These are phyloP conservation scores for Epinotia brunnichana DNA, from an alignment of 2,888 invertebrate genomes.

Conservation along the genomic window DNA sequence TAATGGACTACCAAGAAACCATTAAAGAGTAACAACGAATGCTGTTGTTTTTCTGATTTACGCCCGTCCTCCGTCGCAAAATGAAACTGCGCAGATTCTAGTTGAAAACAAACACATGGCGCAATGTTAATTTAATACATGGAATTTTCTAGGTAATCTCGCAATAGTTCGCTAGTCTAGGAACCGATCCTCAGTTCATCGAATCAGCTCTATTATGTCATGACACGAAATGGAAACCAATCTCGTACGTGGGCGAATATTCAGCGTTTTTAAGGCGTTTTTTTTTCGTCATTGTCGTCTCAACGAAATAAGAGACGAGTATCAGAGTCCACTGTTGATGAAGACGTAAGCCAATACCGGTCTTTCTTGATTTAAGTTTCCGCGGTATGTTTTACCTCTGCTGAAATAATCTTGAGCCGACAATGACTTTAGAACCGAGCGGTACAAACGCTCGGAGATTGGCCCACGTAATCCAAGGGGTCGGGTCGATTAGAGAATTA, in stretches of 20 bases:
- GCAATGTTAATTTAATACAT: slow-evolving; percentile 5
- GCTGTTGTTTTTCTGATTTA: slow-evolving; percentile 3
- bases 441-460: too few relatives aligned
- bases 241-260: too few relatives aligned
- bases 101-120: slow-evolving; percentile 23
- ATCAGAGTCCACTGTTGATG: too few relatives aligned
- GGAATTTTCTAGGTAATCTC: slow-evolving; percentile 6
- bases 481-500: neutral
- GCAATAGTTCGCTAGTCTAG: neutral
- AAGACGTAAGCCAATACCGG: too few relatives aligned
- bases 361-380: too few relatives aligned
- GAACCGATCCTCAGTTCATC: neutral
- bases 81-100: slow-evolving; percentile 29
- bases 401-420: too few relatives aligned
- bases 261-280: too few relatives aligned
- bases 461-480: slow-evolving; percentile 2
- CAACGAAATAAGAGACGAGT: too few relatives aligned
- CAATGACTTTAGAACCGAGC: too few relatives aligned
- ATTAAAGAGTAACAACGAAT: slow-evolving; percentile 9
- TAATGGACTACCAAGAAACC: slow-evolving; percentile 24
- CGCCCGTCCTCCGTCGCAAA: neutral
- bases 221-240: neutral
- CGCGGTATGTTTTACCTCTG: too few relatives aligned
- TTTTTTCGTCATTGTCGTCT: too few relatives aligned
- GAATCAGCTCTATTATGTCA: neutral